Evolutionary conservation across 2,797 vertebrate species (phyloP).

Genomic region (Amblyraja radiata): DNA sequence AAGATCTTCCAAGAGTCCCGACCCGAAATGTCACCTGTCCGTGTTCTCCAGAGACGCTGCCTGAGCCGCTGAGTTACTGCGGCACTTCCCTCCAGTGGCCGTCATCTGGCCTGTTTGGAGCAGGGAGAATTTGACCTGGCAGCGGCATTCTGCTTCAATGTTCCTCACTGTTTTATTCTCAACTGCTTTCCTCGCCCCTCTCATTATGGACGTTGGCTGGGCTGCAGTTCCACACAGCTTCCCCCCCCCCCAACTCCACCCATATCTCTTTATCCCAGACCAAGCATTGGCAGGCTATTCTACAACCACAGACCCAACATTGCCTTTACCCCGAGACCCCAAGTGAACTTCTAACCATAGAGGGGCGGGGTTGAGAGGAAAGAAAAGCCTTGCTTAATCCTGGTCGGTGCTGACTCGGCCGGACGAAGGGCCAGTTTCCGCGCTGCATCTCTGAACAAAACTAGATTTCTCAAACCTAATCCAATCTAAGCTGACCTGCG

Average conservation of each 20-base stretch:
- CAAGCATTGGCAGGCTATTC: not conserved
- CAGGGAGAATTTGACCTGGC: not conserved
- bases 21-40: too few relatives aligned
- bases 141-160: not conserved
- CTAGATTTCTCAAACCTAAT: too few relatives aligned
- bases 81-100: too few relatives aligned
- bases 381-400: not conserved
- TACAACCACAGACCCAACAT: not conserved
- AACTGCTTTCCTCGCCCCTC: not conserved
- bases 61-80: too few relatives aligned
- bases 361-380: not conserved
- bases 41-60: too few relatives aligned
- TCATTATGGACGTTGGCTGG: not conserved
- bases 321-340: not conserved
- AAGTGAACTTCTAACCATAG: not conserved
- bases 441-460: too few relatives aligned
- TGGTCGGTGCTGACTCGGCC: too few relatives aligned
- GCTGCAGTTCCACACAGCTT: not conserved
- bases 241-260: too few relatives aligned
- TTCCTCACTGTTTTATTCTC: not conserved
- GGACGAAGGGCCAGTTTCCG: too few relatives aligned
- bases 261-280: too few relatives aligned
- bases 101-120: not conserved
- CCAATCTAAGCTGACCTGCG: not conserved
- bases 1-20: too few relatives aligned